Conservation (phyloP, 2,888 invertebrate genomes). For the Dryobota labecula region DNA sequence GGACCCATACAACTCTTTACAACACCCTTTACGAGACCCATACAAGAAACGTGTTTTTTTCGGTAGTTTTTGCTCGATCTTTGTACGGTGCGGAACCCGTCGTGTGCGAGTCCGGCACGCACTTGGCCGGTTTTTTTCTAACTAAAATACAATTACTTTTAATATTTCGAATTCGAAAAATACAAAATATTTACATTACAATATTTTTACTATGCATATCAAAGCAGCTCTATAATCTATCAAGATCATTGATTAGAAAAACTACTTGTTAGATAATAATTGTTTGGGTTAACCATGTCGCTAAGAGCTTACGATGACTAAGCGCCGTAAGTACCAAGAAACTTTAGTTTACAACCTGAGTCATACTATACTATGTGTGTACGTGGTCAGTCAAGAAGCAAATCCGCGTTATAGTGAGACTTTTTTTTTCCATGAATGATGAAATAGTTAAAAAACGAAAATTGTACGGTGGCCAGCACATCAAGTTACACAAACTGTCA, state of each 20-base stretch:
- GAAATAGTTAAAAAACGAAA: not conserved
- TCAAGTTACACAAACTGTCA: too few relatives aligned
- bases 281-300: not conserved
- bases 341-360: conserved; percentile 18
- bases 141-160: too few relatives aligned
- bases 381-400: not conserved
- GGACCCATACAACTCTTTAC: too few relatives aligned
- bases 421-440: not conserved
- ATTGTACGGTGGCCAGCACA: too few relatives aligned
- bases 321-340: not conserved
- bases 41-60: too few relatives aligned
- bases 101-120: too few relatives aligned
- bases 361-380: not conserved
- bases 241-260: conserved; percentile 9
- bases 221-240: not conserved
- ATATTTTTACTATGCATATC: not conserved
- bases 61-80: too few relatives aligned
- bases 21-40: too few relatives aligned
- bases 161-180: too few relatives aligned
- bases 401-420: not conserved
- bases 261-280: not conserved
- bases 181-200: too few relatives aligned
- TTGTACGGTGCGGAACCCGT: too few relatives aligned
- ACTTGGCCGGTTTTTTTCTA: too few relatives aligned
- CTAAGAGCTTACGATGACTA: conserved; percentile 30